A percentile compares a stretch with the other conserved stretches of the same genome.
phyloP scores from a whole-genome alignment of 1,140 invertebrate genomes.

The Geopemphigus sp. region DNA sequence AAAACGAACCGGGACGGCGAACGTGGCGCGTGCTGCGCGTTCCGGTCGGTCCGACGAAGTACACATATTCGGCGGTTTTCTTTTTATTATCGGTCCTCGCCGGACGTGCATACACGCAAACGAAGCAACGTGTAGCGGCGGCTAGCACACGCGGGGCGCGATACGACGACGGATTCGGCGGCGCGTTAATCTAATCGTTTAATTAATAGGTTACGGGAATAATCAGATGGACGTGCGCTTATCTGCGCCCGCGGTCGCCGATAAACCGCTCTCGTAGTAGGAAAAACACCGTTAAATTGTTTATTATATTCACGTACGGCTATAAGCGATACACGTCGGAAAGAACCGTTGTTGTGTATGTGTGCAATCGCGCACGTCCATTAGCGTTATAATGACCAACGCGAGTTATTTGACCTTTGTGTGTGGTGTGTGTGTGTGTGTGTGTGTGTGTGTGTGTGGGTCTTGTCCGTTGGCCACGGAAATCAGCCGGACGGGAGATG shows the following conservation, averaged over 20 bases:
- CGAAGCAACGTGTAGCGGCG: background rate
- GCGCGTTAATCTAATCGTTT: constrained; percentile 33
- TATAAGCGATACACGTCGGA: background rate
- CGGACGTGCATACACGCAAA: constrained; percentile 2
- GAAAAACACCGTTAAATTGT: constrained; percentile 18
- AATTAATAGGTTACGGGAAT: constrained; percentile 41
- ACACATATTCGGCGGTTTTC: too few species aligned
- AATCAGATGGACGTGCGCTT: constrained; percentile 42
- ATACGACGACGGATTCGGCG: too few species aligned
- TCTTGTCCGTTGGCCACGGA: background rate
- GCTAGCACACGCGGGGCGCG: too few species aligned
- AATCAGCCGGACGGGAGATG: background rate
- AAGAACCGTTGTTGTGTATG: background rate
- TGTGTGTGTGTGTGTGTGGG: too few species aligned
- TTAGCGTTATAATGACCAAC: background rate
- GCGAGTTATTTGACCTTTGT: constrained; percentile 4
- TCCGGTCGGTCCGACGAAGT: background rate
- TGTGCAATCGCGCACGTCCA: too few species aligned
- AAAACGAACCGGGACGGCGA: too few species aligned
- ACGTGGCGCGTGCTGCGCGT: too few species aligned
- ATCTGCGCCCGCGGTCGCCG: constrained; percentile 26
- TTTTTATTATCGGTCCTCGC: constrained; percentile 4
- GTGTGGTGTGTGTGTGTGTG: too few species aligned
- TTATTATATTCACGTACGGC: too few species aligned
- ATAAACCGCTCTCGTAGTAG: background rate